phyloP scores from a whole-genome alignment of 2,113 vertebrate species.

The Nerophis lumbriciformis region DNA sequence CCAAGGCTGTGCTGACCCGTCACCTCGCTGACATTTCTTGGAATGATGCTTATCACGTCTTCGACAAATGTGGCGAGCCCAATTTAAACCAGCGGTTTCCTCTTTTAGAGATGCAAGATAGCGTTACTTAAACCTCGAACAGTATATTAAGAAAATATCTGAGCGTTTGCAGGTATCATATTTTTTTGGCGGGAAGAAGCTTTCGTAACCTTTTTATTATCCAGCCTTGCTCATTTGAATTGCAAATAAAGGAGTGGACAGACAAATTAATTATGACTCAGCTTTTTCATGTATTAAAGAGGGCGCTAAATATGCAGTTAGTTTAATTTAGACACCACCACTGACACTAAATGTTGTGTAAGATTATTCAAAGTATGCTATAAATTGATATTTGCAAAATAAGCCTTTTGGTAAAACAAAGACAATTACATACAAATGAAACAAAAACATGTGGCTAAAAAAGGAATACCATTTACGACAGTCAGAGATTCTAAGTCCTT shows the following conservation, averaged over 20 bases:
- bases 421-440: not conserved
- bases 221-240: not conserved
- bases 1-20: slow-evolving; percentile 13
- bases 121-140: not conserved
- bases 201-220: slow-evolving; percentile 22
- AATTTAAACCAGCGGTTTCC: slow-evolving; percentile 52
- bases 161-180: too few species aligned
- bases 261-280: slow-evolving; percentile 61
- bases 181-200: too few species aligned
- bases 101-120: slow-evolving; percentile 6
- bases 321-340: too few species aligned
- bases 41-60: slow-evolving; percentile 37
- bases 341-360: too few species aligned
- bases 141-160: too few species aligned
- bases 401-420: not conserved
- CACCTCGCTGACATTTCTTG: slow-evolving; percentile 43
- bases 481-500: not conserved
- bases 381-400: too few species aligned
- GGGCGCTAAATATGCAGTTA: too few species aligned
- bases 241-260: slow-evolving; percentile 33
- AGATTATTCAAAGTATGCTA: too few species aligned
- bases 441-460: too few species aligned
- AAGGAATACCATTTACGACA: not conserved
- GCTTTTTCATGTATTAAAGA: slow-evolving; percentile 26
- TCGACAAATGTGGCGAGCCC: slow-evolving; percentile 39